phyloP scores from a whole-genome alignment of 2,113 vertebrate species.

The Scartelaos histophorus region DNA sequence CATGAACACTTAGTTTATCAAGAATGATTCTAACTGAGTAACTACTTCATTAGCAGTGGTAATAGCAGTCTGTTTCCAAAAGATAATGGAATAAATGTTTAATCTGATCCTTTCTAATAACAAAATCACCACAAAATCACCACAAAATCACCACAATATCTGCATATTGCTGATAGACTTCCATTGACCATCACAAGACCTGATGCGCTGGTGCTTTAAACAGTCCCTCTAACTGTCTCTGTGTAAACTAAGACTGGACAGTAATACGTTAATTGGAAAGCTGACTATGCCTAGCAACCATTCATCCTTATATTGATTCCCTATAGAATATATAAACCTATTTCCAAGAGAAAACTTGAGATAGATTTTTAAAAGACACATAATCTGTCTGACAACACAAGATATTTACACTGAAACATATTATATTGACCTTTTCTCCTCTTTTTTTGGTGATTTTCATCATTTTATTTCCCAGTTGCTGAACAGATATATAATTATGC shows the following conservation, averaged over 20 bases:
- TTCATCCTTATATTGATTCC: background rate
- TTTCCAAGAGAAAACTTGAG: too few relatives aligned
- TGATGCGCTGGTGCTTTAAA: background rate
- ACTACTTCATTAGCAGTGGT: too few relatives aligned
- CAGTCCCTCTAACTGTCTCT: background rate
- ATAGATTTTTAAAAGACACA: too few relatives aligned
- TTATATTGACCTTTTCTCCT: too few relatives aligned
- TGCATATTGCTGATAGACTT: background rate
- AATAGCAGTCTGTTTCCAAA: too few relatives aligned
- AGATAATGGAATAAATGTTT: too few relatives aligned
- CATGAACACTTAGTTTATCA: background rate
- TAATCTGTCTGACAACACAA: background rate
- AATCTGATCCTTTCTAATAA: too few relatives aligned
- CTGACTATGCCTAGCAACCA: background rate
- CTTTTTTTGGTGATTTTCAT: too few relatives aligned
- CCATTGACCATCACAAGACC: too few relatives aligned
- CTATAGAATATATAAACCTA: background rate
- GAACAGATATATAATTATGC: too few relatives aligned
- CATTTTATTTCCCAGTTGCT: too few relatives aligned
- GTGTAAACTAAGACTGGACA: background rate
- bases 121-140: background rate
- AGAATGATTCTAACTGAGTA: too few relatives aligned
- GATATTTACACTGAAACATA: background rate
- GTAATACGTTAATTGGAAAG: background rate
- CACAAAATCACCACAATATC: background rate